phyloP scores from a whole-genome alignment of 2,797 vertebrate species.

The Gymnopithys bicolor region DNA sequence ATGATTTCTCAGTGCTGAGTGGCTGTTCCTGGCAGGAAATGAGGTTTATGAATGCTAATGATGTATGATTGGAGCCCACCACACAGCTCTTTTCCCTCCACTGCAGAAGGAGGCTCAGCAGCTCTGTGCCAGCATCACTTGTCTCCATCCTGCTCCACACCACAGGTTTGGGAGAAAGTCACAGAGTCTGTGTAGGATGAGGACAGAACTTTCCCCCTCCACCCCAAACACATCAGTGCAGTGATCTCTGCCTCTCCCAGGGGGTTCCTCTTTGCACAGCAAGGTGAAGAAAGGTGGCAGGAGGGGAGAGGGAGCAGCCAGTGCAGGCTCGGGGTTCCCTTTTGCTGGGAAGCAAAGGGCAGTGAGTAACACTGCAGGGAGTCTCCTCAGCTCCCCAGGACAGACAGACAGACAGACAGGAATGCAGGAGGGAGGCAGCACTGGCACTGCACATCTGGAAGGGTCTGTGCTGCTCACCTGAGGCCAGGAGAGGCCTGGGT shows the following conservation, averaged over 20 bases:
- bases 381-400: background rate
- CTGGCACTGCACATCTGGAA: background rate
- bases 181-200: background rate
- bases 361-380: background rate
- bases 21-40: constrained; percentile 32
- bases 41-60: background rate
- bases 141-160: accelerated
- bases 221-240: background rate
- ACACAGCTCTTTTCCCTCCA: background rate
- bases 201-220: background rate
- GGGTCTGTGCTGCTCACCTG: background rate
- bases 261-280: background rate
- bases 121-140: accelerated
- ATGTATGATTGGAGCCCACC: background rate
- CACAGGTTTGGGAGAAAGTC: background rate
- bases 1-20: constrained; percentile 52
- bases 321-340: background rate
- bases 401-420: background rate
- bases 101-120: background rate
- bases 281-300: background rate
- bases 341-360: background rate
- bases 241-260: accelerated
- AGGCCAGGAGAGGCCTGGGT: background rate
- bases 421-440: background rate
- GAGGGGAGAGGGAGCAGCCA: background rate